phyloP scores from a whole-genome alignment of 2,888 invertebrate species.

The Agapetus fuscipes region DNA sequence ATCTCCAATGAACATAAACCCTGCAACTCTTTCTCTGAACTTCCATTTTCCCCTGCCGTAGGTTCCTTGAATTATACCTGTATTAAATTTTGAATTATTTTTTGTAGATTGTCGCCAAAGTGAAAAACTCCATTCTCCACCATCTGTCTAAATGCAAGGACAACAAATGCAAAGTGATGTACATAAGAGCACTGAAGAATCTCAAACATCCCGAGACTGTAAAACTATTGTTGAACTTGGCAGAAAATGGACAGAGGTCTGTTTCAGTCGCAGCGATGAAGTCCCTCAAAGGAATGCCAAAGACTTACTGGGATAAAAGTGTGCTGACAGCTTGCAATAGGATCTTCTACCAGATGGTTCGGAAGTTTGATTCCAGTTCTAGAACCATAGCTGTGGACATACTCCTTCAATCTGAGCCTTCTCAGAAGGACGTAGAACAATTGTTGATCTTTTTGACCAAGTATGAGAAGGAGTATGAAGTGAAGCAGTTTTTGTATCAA shows the following conservation, averaged over 20 bases:
- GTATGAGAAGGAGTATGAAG: conserved; percentile 49
- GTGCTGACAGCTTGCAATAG: conserved; percentile 41
- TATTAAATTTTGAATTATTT: too few species aligned
- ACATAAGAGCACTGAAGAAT: conserved; percentile 61
- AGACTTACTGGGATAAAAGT: conserved; percentile 28
- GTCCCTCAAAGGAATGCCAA: conserved; percentile 48
- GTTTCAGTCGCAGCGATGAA: conserved; percentile 58
- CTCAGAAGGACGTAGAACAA: conserved; percentile 40
- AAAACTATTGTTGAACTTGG: conserved; percentile 47
- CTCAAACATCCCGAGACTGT: conserved; percentile 50
- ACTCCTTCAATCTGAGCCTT: conserved; percentile 50
- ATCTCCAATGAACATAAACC: too few species aligned
- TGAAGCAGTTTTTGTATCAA: conserved; percentile 56
- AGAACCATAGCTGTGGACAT: conserved; percentile 63
- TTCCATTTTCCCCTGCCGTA: too few species aligned
- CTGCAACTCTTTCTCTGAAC: too few species aligned
- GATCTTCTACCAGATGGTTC: conserved; percentile 50
- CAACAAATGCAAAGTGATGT: conserved; percentile 48
- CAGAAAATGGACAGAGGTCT: conserved; percentile 39
- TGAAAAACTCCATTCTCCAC: conserved; percentile 30
- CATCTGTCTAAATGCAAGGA: conserved; percentile 38
- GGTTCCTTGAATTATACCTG: too few species aligned
- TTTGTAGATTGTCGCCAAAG: conserved; percentile 30
- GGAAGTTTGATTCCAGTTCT: conserved; percentile 57
- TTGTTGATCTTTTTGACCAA: conserved; percentile 41